These are phyloP conservation scores for Mesopsocus fuscifrons DNA, from an alignment of 2,888 invertebrate genomes.

Conservation along the genomic window DNA sequence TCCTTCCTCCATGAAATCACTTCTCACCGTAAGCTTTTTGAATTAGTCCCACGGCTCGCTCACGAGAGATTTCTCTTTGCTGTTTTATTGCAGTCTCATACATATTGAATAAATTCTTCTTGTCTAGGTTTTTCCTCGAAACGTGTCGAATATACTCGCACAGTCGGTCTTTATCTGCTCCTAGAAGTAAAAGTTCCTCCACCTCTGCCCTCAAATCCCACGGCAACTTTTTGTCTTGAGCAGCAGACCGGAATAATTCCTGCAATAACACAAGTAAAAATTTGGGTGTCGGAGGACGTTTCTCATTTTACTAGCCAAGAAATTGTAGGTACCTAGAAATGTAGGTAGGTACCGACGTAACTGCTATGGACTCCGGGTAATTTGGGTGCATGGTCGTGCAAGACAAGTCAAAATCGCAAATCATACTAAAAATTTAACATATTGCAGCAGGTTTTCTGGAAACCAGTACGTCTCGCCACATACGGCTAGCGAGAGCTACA, in stretches of 20 bases:
- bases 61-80: constrained; percentile 6
- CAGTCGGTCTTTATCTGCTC: constrained; percentile 4
- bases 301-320: too few species aligned
- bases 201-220: constrained; percentile 3
- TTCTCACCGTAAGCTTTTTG: constrained; percentile 5
- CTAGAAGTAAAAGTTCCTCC: background rate
- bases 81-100: constrained; percentile 6
- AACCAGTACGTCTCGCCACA: too few species aligned
- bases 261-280: background rate
- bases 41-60: background rate
- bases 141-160: constrained; percentile 1
- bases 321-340: too few species aligned
- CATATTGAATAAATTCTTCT: constrained; percentile 8
- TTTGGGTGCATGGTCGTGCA: too few species aligned
- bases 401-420: too few species aligned
- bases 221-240: constrained; percentile 8
- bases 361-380: too few species aligned
- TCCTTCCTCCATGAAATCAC: too few species aligned
- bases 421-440: too few species aligned
- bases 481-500: too few species aligned
- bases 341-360: too few species aligned
- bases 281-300: too few species aligned
- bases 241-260: constrained; percentile 7
- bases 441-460: too few species aligned
- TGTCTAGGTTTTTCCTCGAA: constrained; percentile 5